Percentiles rank a stretch among this genome's conserved stretches.
These are phyloP conservation scores for Epinephelus cyanopodus DNA, from an alignment of 2,113 vertebrate genomes.

Conservation along the genomic window DNA sequence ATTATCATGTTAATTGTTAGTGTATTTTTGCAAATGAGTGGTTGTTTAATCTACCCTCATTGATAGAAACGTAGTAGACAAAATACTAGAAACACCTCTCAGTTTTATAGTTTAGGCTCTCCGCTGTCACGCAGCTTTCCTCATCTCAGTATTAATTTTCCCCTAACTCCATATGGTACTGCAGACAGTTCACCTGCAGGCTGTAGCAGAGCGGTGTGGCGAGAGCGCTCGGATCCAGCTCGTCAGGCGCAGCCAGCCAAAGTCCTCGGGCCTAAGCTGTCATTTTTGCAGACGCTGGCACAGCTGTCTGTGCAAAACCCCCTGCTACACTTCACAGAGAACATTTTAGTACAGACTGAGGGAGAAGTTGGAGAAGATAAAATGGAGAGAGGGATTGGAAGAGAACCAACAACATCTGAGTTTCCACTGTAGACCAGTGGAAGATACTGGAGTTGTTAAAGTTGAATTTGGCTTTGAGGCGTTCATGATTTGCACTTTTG, in stretches of 20 bases:
- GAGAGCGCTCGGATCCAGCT: slow-evolving; percentile 73
- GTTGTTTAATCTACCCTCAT: slow-evolving; percentile 72
- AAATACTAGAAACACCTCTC: slow-evolving; percentile 37
- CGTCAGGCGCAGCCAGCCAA: slow-evolving; percentile 89
- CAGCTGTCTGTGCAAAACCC: slow-evolving; percentile 92
- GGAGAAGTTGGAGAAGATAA: slow-evolving; percentile 47
- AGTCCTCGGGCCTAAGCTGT: slow-evolving; percentile 96
- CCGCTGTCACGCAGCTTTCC: slow-evolving; percentile 89
- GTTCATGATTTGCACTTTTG: slow-evolving; percentile 21
- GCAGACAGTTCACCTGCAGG: slow-evolving; percentile 99
- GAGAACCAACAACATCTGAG: slow-evolving; percentile 86
- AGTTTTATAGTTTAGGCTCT: slow-evolving; percentile 50
- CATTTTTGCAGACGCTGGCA: slow-evolving; percentile 93
- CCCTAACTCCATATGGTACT: slow-evolving; percentile 98
- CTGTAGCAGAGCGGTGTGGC: slow-evolving; percentile 90
- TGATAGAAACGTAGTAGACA: slow-evolving; percentile 19
- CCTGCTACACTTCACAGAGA: slow-evolving; percentile 72
- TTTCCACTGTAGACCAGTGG: slow-evolving; percentile 12
- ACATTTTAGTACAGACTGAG: slow-evolving; percentile 58
- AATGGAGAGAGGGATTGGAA: slow-evolving; percentile 4
- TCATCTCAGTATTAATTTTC: slow-evolving; percentile 98
- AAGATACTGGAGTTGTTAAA: slow-evolving; percentile 27
- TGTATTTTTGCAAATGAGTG: slow-evolving; percentile 91
- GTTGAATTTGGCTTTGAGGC: slow-evolving; percentile 30
- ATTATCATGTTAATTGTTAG: slow-evolving; percentile 94